These are phyloP conservation scores for Spialia ferax DNA, from an alignment of 2,888 invertebrate genomes.

Conservation along the genomic window DNA sequence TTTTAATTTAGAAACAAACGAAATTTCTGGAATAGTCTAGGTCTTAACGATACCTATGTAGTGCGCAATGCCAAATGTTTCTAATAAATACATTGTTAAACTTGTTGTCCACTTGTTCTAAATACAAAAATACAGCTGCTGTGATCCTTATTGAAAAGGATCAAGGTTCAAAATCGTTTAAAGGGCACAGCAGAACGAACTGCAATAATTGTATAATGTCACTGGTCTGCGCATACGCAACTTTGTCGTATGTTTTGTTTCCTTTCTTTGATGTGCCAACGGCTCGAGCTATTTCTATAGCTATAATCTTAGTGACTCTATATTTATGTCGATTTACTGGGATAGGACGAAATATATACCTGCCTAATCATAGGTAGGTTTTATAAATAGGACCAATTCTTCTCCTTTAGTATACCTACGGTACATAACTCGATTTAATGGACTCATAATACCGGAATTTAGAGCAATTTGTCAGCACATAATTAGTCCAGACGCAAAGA, in stretches of 20 bases:
- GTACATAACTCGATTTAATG: background rate
- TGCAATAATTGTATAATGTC: conserved; percentile 51
- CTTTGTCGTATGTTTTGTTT: conserved; percentile 69
- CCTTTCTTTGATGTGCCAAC: conserved; percentile 63
- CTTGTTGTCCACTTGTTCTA: conserved; percentile 13
- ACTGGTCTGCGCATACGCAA: conserved; percentile 52
- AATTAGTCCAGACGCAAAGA: conserved; percentile 12
- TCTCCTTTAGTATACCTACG: no score
- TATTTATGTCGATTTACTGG: no score
- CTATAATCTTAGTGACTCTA: conserved; percentile 18
- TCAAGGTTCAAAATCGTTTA: background rate
- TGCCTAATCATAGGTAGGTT: no score
- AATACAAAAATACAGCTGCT: background rate
- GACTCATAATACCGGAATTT: background rate
- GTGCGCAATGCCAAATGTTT: conserved; percentile 53
- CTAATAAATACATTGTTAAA: conserved; percentile 60
- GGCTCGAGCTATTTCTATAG: conserved; percentile 61
- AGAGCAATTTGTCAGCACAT: conserved; percentile 11
- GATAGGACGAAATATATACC: no score
- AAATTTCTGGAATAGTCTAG: conserved; percentile 4
- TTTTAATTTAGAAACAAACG: background rate
- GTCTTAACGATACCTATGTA: background rate
- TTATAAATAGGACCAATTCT: no score
- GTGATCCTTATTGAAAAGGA: background rate
- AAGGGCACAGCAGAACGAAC: background rate